A percentile compares a stretch with the other conserved stretches of the same genome.
These are phyloP conservation scores for Chauna torquata DNA, from an alignment of 2,113 vertebrate genomes.

Conservation along the genomic window DNA sequence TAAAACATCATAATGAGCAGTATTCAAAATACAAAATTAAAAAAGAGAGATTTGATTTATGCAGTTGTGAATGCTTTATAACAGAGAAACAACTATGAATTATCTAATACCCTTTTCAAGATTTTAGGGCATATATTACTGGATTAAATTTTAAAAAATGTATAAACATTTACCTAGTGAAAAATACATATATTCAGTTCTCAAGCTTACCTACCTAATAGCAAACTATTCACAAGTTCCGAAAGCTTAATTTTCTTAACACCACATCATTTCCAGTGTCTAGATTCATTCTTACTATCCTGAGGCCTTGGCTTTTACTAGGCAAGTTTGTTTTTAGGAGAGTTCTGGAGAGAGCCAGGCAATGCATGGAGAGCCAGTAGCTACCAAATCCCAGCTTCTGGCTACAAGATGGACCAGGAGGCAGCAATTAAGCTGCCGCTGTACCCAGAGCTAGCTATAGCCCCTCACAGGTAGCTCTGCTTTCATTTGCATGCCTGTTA, in stretches of 20 bases:
- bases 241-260: neutral
- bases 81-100: neutral
- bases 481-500: neutral
- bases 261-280: neutral
- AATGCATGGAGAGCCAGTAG: neutral
- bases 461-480: neutral
- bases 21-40: neutral
- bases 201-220: neutral
- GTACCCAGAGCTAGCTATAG: neutral
- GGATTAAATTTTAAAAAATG: neutral
- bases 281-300: neutral
- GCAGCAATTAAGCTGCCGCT: neutral
- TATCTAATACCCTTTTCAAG: neutral
- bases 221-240: neutral
- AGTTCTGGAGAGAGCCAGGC: neutral
- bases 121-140: neutral
- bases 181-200: neutral
- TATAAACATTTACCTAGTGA: neutral
- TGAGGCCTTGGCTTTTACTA: neutral
- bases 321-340: neutral
- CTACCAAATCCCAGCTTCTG: neutral
- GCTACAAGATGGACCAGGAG: neutral
- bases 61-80: neutral
- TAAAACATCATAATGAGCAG: neutral
- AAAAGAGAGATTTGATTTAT: neutral